phyloP scores from a whole-genome alignment of 2,797 vertebrate species.

The Neoniphon sammara region DNA sequence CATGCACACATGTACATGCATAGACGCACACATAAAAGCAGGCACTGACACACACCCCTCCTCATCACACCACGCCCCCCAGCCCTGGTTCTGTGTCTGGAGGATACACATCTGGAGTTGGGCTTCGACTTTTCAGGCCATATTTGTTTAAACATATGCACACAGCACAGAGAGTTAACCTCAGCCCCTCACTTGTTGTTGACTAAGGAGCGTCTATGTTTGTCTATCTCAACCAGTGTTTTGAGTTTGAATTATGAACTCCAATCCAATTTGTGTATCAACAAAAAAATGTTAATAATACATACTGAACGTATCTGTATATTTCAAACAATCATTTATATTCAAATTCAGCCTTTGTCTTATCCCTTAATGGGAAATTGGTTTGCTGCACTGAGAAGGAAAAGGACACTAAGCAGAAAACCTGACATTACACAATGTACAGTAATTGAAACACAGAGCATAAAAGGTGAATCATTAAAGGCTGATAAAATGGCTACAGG shows the following conservation, averaged over 20 bases:
- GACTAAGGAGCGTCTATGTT: conserved; percentile 8
- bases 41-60: conserved; percentile 20
- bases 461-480: neutral
- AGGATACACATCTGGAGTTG: conserved; percentile 49
- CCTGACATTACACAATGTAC: neutral
- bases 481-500: neutral
- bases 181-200: conserved; percentile 26
- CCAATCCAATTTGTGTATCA: conserved; percentile 40
- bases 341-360: conserved; percentile 32
- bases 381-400: conserved; percentile 26
- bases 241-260: conserved; percentile 44
- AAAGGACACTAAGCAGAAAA: neutral
- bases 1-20: conserved; percentile 18
- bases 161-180: conserved; percentile 39
- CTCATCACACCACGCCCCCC: conserved; percentile 6
- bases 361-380: conserved; percentile 21
- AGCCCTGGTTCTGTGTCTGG: conserved; percentile 36
- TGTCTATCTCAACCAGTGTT: conserved; percentile 19
- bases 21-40: conserved; percentile 23
- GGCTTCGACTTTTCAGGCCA: conserved; percentile 48
- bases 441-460: conserved; percentile 34
- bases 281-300: conserved; percentile 47
- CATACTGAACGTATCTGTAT: conserved; percentile 48
- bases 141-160: conserved; percentile 51
- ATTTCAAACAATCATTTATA: conserved; percentile 50